phyloP scores from a whole-genome alignment of 1,140 invertebrate species.

The Drosophila pachea region DNA sequence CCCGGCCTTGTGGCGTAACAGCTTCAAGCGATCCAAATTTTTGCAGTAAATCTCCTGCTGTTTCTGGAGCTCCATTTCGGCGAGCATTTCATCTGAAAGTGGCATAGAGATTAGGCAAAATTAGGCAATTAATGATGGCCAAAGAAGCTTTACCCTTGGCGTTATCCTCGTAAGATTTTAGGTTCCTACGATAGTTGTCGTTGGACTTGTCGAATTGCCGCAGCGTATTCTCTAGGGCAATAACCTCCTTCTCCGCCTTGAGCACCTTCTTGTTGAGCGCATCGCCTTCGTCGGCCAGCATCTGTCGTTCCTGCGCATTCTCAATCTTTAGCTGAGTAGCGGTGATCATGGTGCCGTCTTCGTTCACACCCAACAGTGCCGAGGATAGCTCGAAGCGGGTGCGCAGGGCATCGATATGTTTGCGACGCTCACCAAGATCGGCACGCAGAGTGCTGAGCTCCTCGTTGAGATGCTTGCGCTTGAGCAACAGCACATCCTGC shows the following conservation, averaged over 20 bases:
- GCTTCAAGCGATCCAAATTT: constrained; percentile 55
- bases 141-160: constrained; percentile 48
- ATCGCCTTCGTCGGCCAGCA: constrained; percentile 84
- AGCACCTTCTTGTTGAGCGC: constrained; percentile 83
- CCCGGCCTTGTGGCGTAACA: constrained; percentile 59
- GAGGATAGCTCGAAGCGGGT: constrained; percentile 75
- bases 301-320: constrained; percentile 82
- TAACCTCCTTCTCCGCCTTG: constrained; percentile 84
- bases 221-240: constrained; percentile 86
- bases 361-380: constrained; percentile 79
- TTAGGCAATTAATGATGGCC: constrained; percentile 65
- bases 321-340: constrained; percentile 83
- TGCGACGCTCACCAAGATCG: constrained; percentile 80
- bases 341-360: constrained; percentile 80
- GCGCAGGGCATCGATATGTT: constrained; percentile 81
- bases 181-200: constrained; percentile 81
- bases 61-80: constrained; percentile 48
- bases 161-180: constrained; percentile 59
- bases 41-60: constrained; percentile 49
- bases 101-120: constrained; percentile 41
- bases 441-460: constrained; percentile 81
- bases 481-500: constrained; percentile 80
- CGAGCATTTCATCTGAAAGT: constrained; percentile 42
- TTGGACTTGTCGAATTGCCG: constrained; percentile 84
- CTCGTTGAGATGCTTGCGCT: constrained; percentile 80